Percentiles rank a stretch among this genome's conserved stretches.
phyloP scores from a whole-genome alignment of 1,140 invertebrate species.

The Dreissena rostriformis region DNA sequence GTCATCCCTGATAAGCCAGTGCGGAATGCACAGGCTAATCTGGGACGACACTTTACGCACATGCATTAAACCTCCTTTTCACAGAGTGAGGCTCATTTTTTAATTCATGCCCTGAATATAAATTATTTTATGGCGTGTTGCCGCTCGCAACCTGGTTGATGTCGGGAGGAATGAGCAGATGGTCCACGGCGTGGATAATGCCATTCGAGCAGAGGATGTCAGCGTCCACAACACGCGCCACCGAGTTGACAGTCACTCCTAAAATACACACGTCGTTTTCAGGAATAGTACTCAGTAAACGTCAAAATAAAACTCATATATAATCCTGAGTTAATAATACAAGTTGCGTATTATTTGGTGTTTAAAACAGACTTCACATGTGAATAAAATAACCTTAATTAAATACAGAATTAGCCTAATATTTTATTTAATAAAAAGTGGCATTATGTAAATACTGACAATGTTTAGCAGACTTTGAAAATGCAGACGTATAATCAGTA shows the following conservation, averaged over 20 bases:
- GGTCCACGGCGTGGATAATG: slow-evolving; percentile 32
- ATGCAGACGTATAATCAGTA: too few species aligned
- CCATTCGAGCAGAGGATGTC: slow-evolving; percentile 32
- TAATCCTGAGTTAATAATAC: background rate
- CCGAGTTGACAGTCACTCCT: slow-evolving; percentile 37
- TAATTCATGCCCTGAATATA: too few species aligned
- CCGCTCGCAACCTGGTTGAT: slow-evolving; percentile 22
- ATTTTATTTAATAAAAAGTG: too few species aligned
- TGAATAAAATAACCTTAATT: background rate
- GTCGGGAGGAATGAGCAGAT: slow-evolving; percentile 23
- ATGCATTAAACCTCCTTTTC: too few species aligned
- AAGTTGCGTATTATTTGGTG: background rate
- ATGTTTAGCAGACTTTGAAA: too few species aligned
- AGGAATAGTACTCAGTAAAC: background rate
- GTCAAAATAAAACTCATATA: background rate
- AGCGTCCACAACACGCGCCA: slow-evolving; percentile 25
- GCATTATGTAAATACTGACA: too few species aligned
- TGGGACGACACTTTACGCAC: too few species aligned
- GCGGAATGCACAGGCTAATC: too few species aligned
- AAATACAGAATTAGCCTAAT: too few species aligned
- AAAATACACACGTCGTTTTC: background rate
- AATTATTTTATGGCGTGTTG: background rate
- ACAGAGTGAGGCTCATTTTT: too few species aligned
- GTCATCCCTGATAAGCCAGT: too few species aligned
- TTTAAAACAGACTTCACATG: background rate